Evolutionary conservation across 2,113 vertebrate genomes (phyloP), one percentile per base, ranked within the genome.

Genomic region (Cyanoderma ruficeps): DNA sequence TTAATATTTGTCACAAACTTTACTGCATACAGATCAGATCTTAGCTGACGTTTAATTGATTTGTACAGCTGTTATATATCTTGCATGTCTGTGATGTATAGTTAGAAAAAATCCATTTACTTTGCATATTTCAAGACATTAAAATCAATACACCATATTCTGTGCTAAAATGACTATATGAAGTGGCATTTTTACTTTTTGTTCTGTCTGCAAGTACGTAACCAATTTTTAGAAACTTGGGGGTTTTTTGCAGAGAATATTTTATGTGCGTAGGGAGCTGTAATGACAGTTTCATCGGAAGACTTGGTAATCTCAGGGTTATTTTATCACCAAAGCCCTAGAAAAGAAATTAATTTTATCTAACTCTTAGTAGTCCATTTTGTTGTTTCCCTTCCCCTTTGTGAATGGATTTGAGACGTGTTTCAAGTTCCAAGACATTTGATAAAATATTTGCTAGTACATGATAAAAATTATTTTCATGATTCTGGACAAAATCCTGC

Each of bases 271-370:
- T 77, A 75, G 86, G 92, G 75, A 97, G 87, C 63, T 80, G 60
- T 96, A 93, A 87, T 27, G 46, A 95, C 83, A 81, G 83, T 96
- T 97, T 94, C 84, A 94, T 94, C 68, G 55, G 72, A 85, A 92
- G 52, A 94, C 78, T 71, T 22, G 2, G n/a, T 93, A 83, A 53
- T 92, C 64, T 94, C 94, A 75, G 77, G 77, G 75, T 96, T 94
- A 75, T 87, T 94, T 85, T 90, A 82, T 74, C 65, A 81, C 84
- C 37, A 89, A 96, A 90, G 57, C 67, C 82, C 83, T 59, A 82
- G 76, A 93, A 95, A 71, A 50, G 86, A 94, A 95, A 95, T 96
- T 96, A 93, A 97, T 98, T 96, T 94, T 93, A 75, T 96, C 89
- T 93, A 78, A 92, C 67, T 97, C 95, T 87, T 65, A 89, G 81